Evolutionary conservation across 2,888 invertebrate species (phyloP).

Genomic region (Sinelater perroti): DNA sequence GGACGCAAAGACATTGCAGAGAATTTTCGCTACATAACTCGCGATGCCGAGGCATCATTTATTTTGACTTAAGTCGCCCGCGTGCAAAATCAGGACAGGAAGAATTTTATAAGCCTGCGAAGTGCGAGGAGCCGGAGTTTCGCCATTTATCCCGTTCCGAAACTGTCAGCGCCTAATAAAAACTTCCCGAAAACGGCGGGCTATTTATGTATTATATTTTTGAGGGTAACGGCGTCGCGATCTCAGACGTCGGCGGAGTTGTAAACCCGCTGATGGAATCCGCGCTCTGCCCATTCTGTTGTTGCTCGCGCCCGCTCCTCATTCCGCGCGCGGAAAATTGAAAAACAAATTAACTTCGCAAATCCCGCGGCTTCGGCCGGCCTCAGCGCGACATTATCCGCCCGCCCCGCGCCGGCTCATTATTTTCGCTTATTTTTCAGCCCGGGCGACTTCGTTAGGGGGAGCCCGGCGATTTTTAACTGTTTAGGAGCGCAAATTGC

Average conservation of each 20-base stretch:
- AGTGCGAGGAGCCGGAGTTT: no score
- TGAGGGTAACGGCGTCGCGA: neutral
- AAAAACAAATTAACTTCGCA: constrained; percentile 21
- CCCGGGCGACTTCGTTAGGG: no score
- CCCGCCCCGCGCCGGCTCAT: constrained; percentile 9
- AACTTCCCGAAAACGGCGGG: neutral
- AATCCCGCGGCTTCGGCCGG: constrained; percentile 17
- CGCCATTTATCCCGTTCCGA: no score
- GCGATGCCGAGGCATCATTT: no score
- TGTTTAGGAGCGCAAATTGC: no score
- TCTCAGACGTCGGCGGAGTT: constrained; percentile 1
- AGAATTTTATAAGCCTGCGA: no score
- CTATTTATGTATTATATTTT: neutral
- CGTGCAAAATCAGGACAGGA: no score
- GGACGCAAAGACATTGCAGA: no score
- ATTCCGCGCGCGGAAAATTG: constrained; percentile 9
- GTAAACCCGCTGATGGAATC: constrained; percentile 10
- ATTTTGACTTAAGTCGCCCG: no score
- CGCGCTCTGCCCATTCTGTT: constrained; percentile 4
- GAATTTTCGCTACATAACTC: no score
- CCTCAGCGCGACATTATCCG: constrained; percentile 19
- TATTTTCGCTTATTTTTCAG: constrained; percentile 7
- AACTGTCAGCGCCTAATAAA: neutral
- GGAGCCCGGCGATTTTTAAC: no score
- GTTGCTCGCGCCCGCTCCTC: constrained; percentile 8